Evolutionary conservation across 2,888 invertebrate species (phyloP).

Genomic region (Amitus sp.): DNA sequence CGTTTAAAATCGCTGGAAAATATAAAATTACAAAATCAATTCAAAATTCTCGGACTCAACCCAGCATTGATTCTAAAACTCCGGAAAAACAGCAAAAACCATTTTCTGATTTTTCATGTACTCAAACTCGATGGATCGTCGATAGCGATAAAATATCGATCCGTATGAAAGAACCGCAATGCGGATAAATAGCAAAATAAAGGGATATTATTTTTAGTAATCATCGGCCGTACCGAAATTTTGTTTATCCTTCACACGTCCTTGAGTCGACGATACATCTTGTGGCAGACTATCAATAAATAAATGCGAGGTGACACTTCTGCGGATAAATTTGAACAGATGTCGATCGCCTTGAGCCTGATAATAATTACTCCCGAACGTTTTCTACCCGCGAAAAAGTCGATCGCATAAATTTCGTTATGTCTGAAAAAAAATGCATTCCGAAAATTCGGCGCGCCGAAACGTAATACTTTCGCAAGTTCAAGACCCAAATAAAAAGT

Average conservation of each 20-base stretch:
- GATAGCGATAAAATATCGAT: too few species aligned
- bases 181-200: slow-evolving; percentile 21
- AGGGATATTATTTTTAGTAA: slow-evolving; percentile 37
- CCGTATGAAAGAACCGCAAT: slow-evolving; percentile 11
- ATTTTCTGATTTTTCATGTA: too few species aligned
- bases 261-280: slow-evolving; percentile 44
- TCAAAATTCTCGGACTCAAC: too few species aligned
- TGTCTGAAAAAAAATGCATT: too few species aligned
- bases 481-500: too few species aligned
- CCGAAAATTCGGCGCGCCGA: too few species aligned
- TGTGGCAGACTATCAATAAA: slow-evolving; percentile 52
- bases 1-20: too few species aligned
- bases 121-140: neutral
- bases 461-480: too few species aligned
- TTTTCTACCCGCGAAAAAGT: slow-evolving; percentile 5
- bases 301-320: slow-evolving; percentile 44
- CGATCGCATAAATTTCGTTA: too few species aligned
- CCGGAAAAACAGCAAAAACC: too few species aligned
- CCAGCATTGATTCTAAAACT: too few species aligned
- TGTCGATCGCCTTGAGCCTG: slow-evolving; percentile 22
- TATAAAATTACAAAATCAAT: too few species aligned
- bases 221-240: slow-evolving; percentile 34
- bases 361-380: slow-evolving; percentile 30
- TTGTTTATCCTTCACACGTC: slow-evolving; percentile 51
- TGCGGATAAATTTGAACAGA: slow-evolving; percentile 40